phyloP scores from a whole-genome alignment of 2,797 vertebrate genomes.

The Malacoraja senta region DNA sequence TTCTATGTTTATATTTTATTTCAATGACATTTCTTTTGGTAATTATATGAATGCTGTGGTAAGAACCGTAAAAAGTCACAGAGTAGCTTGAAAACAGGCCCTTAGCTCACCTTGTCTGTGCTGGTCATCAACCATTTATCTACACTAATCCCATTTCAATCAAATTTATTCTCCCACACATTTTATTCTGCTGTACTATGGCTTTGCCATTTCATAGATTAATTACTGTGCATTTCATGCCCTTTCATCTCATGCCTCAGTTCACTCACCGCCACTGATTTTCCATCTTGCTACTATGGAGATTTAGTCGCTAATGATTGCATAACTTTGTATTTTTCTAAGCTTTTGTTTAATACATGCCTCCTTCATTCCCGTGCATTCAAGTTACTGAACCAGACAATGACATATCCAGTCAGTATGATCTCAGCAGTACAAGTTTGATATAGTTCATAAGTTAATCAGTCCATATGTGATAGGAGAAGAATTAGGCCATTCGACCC shows the following conservation, averaged over 20 bases:
- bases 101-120: no score
- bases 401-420: no score
- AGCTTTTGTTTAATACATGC: background rate
- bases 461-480: no score
- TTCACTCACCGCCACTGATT: background rate
- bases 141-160: no score
- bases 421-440: no score
- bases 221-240: background rate
- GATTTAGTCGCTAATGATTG: background rate
- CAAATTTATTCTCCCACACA: background rate
- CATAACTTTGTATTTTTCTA: background rate
- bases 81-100: no score
- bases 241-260: background rate
- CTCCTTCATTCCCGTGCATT: no score
- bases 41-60: background rate
- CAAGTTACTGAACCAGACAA: no score
- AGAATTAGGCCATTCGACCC: no score
- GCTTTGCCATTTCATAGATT: background rate
- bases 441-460: no score
- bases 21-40: background rate
- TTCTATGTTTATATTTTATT: background rate
- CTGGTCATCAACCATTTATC: no score
- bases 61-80: no score
- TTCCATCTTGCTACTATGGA: background rate
- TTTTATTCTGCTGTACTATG: background rate